Percentiles rank a stretch among this genome's conserved stretches.
These are phyloP conservation scores for Gymnopithys bicolor DNA, from an alignment of 2,797 vertebrate species.

Conservation along the genomic window DNA sequence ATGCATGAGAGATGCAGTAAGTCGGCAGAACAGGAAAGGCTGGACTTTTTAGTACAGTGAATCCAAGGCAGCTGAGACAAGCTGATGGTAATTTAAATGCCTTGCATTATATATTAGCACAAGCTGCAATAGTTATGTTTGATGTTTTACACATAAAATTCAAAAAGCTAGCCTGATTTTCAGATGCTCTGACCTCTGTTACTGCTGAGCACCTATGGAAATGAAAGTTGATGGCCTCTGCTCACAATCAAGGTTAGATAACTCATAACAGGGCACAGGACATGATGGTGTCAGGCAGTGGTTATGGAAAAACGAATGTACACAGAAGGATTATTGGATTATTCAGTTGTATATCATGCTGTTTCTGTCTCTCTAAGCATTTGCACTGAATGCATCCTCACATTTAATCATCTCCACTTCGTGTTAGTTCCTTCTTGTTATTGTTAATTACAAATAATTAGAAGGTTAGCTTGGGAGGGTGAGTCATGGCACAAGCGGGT, in stretches of 20 bases:
- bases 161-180: neutral
- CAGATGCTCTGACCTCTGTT: neutral
- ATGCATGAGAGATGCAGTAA: neutral
- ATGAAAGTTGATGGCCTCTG: neutral
- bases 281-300: neutral
- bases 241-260: neutral
- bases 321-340: neutral
- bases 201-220: neutral
- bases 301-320: neutral
- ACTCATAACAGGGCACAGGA: neutral
- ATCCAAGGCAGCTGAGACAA: neutral
- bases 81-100: neutral
- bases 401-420: neutral
- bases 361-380: constrained; percentile 31
- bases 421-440: constrained; percentile 28
- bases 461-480: neutral
- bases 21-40: constrained; percentile 19
- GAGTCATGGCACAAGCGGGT: neutral
- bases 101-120: neutral
- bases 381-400: neutral
- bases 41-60: neutral
- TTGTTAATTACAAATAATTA: constrained; percentile 59
- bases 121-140: neutral
- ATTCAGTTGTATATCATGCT: neutral
- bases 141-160: neutral